A percentile compares a stretch with the other conserved stretches of the same genome.
These are phyloP conservation scores for Protonibea diacanthus DNA, from an alignment of 2,797 vertebrate species.

Conservation along the genomic window DNA sequence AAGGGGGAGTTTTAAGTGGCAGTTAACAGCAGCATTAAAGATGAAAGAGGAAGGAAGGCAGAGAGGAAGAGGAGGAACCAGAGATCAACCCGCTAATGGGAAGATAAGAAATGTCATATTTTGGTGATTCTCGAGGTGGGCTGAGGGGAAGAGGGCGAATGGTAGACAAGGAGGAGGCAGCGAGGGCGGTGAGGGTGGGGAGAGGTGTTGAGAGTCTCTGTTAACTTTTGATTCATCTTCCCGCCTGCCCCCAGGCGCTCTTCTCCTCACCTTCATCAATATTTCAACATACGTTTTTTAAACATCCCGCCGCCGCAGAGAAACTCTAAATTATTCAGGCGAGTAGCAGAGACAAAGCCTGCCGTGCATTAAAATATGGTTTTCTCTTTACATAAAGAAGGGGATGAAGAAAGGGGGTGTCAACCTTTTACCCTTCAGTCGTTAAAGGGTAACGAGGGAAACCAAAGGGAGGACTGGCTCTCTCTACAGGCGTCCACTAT, in stretches of 20 bases:
- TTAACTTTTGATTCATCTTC: constrained; percentile 83
- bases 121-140: constrained; percentile 55
- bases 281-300: constrained; percentile 87
- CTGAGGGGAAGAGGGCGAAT: constrained; percentile 40
- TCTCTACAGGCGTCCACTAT: constrained; percentile 8
- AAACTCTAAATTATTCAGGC: constrained; percentile 86
- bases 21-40: constrained; percentile 82
- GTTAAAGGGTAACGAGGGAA: constrained; percentile 33
- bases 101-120: constrained; percentile 78
- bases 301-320: constrained; percentile 80
- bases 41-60: constrained; percentile 77
- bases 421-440: constrained; percentile 71
- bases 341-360: constrained; percentile 68
- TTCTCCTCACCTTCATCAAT: constrained; percentile 88
- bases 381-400: constrained; percentile 61
- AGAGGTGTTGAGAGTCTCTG: constrained; percentile 60
- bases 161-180: constrained; percentile 51
- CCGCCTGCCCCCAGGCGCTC: constrained; percentile 76
- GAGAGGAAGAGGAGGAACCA: constrained; percentile 64
- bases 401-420: constrained; percentile 31
- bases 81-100: constrained; percentile 75
- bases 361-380: constrained; percentile 73
- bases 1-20: constrained; percentile 66
- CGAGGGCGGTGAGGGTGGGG: constrained; percentile 18
- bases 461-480: constrained; percentile 25